A percentile compares a stretch with the other conserved stretches of the same genome.
These are phyloP conservation scores for Solen grandis DNA, from an alignment of 1,140 invertebrate species.

Conservation along the genomic window DNA sequence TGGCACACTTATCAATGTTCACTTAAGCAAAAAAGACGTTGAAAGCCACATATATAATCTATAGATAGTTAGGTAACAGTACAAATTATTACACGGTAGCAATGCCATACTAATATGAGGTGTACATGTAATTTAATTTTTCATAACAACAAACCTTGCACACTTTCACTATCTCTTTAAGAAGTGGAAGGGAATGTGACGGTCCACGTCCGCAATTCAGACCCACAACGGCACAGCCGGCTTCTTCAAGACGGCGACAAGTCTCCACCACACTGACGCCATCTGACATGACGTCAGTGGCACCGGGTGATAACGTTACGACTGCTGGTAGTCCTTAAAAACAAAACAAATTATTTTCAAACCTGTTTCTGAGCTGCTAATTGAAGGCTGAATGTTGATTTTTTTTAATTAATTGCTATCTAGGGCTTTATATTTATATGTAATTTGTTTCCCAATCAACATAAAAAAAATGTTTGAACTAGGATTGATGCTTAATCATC, in stretches of 20 bases:
- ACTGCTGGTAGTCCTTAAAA: slow-evolving; percentile 52
- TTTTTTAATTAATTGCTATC: no score
- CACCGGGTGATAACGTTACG: slow-evolving; percentile 51
- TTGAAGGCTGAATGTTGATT: no score
- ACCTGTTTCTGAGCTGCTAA: no score
- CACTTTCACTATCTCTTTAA: slow-evolving; percentile 64
- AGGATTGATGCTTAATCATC: no score
- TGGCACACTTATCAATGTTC: not conserved
- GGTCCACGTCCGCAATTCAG: slow-evolving; percentile 76
- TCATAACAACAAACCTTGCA: slow-evolving; percentile 68
- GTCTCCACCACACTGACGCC: slow-evolving; percentile 66
- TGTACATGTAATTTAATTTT: not conserved
- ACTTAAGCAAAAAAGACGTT: not conserved
- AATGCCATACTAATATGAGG: not conserved
- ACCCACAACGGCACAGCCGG: slow-evolving; percentile 74
- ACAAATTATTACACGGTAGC: not conserved
- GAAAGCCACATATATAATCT: not conserved
- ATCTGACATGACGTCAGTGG: slow-evolving; percentile 62
- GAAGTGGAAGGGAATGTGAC: slow-evolving; percentile 69
- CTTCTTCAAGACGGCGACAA: slow-evolving; percentile 68
- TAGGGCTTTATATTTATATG: no score
- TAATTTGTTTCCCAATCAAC: no score
- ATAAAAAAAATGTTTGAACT: no score
- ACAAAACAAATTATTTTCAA: no score
- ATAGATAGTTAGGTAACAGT: not conserved